Percentiles rank a stretch among this genome's conserved stretches.
These are phyloP conservation scores for Lordiphosa fenestrarum DNA, from an alignment of 2,888 invertebrate species.

Conservation along the genomic window DNA sequence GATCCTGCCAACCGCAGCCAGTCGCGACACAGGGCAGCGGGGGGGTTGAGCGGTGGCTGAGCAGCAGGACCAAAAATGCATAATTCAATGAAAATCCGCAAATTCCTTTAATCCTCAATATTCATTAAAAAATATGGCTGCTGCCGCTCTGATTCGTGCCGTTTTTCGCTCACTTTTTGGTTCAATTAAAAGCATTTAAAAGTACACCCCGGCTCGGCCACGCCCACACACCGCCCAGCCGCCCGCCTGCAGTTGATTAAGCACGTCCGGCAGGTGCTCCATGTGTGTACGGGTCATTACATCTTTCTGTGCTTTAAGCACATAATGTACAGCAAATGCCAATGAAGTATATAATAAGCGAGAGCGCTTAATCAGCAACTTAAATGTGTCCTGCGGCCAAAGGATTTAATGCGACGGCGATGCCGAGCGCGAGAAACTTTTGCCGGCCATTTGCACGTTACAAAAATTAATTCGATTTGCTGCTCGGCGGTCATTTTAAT, in stretches of 20 bases:
- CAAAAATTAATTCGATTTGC: conserved; percentile 79
- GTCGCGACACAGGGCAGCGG: conserved; percentile 27
- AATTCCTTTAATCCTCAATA: conserved; percentile 80
- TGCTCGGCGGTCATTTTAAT: conserved; percentile 76
- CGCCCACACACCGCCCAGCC: conserved; percentile 30
- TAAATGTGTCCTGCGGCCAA: conserved; percentile 71
- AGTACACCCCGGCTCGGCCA: conserved; percentile 30
- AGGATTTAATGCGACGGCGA: conserved; percentile 39
- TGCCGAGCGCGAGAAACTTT: conserved; percentile 28
- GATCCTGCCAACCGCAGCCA: conserved; percentile 29
- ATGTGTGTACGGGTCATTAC: conserved; percentile 63
- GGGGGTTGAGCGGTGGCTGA: conserved; percentile 7
- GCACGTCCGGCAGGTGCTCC: conserved; percentile 33
- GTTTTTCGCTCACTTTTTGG: conserved; percentile 17
- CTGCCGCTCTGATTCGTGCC: conserved; percentile 39
- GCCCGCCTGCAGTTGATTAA: conserved; percentile 55
- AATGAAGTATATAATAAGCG: conserved; percentile 23
- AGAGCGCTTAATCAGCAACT: conserved; percentile 71
- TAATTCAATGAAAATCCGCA: conserved; percentile 81
- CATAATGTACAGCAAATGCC: conserved; percentile 46
- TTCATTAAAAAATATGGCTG: conserved; percentile 77
- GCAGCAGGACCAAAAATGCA: conserved; percentile 68
- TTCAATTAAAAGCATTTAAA: conserved; percentile 79
- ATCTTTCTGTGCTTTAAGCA: conserved; percentile 67
- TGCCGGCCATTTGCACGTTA: conserved; percentile 74